These are phyloP conservation scores for Setophaga coronata DNA, from an alignment of 2,113 vertebrate species.

Conservation along the genomic window DNA sequence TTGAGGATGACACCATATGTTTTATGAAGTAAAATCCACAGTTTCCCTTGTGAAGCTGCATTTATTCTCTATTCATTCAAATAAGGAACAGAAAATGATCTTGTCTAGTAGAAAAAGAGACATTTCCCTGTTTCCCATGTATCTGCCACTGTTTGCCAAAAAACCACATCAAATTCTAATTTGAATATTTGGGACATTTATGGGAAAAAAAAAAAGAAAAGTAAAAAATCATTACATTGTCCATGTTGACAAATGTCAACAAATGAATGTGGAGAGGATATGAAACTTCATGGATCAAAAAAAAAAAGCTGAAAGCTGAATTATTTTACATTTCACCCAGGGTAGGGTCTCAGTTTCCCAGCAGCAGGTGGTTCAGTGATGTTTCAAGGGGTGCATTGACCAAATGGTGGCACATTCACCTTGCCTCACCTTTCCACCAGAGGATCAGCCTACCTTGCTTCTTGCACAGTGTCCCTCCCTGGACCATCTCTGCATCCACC, in stretches of 20 bases:
- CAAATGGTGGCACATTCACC: neutral
- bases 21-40: neutral
- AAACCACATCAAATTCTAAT: neutral
- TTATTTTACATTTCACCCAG: neutral
- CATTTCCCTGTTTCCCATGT: neutral
- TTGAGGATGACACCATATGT: neutral
- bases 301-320: neutral
- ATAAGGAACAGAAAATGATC: neutral
- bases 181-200: neutral
- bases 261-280: neutral
- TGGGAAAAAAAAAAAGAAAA: neutral
- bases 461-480: neutral
- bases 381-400: neutral
- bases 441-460: neutral
- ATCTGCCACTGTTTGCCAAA: neutral
- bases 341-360: neutral
- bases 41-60: neutral
- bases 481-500: neutral
- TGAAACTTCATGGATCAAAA: neutral
- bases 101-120: neutral
- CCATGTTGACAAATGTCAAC: neutral
- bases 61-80: neutral
- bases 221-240: neutral
- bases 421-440: neutral
- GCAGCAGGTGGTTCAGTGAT: neutral